These are phyloP conservation scores for Mechanitis mazaeus DNA, from an alignment of 2,888 invertebrate species.

Conservation along the genomic window DNA sequence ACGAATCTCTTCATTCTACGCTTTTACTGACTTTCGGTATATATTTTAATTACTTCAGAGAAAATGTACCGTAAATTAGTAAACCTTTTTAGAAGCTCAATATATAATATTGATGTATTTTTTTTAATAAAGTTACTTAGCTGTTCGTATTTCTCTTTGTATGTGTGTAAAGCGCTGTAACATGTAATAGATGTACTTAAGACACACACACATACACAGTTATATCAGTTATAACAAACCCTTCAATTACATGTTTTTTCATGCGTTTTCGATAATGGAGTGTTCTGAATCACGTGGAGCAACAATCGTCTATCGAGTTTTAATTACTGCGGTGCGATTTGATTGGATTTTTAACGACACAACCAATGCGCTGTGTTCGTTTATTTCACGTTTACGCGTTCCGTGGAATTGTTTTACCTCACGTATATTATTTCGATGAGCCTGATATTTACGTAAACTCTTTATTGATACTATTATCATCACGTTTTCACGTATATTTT, in stretches of 20 bases:
- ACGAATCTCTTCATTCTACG: neutral
- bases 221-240: too few species aligned
- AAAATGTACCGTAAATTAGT: too few species aligned
- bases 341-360: constrained; percentile 31
- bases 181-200: too few species aligned
- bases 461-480: too few species aligned
- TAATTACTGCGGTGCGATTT: constrained; percentile 23
- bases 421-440: neutral
- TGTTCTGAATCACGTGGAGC: constrained; percentile 6
- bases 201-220: too few species aligned
- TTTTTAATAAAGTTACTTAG: too few species aligned
- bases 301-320: constrained; percentile 21
- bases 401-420: constrained; percentile 2
- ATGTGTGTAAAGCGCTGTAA: too few species aligned
- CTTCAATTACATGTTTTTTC: constrained; percentile 10
- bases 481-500: too few species aligned
- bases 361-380: constrained; percentile 19
- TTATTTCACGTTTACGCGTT: constrained; percentile 16
- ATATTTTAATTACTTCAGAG: neutral
- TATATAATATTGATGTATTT: too few species aligned
- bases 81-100: too few species aligned
- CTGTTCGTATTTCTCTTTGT: too few species aligned
- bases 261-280: constrained; percentile 19
- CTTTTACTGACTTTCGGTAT: neutral
- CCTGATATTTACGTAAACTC: too few species aligned